Conservation (phyloP, 2,113 vertebrate species). For the Pongo abelii region DNA sequence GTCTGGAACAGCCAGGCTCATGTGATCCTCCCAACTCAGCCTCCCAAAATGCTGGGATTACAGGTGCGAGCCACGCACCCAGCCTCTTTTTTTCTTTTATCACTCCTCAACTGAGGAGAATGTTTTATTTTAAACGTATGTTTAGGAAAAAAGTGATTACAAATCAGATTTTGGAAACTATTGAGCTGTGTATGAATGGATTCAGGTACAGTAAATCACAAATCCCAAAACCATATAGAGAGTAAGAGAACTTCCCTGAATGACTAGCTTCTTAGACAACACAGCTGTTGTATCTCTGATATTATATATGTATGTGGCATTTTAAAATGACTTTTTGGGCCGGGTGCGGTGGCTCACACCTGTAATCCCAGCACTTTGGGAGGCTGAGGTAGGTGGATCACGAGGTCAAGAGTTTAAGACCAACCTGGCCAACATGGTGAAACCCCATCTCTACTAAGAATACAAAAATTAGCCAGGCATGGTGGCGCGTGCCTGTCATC, state of each 20-base stretch:
- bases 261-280: constrained; percentile 3
- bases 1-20: background rate
- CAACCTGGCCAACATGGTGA: too few relatives aligned
- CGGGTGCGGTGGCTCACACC: too few relatives aligned
- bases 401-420: too few relatives aligned
- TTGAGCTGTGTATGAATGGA: constrained; percentile 23
- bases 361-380: too few relatives aligned
- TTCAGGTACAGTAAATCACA: background rate
- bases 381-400: too few relatives aligned
- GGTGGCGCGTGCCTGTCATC: too few relatives aligned
- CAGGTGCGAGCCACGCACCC: background rate
- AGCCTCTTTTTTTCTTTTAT: too few relatives aligned
- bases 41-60: background rate
- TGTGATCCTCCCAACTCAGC: background rate
- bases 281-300: background rate
- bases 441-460: too few relatives aligned
- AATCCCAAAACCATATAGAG: background rate
- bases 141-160: constrained; percentile 32
- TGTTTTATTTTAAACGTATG: constrained; percentile 26
- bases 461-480: too few relatives aligned
- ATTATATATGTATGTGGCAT: background rate
- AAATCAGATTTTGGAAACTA: constrained; percentile 18
- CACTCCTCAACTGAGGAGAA: background rate
- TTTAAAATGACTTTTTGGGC: background rate
- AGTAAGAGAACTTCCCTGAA: constrained; percentile 12